Conservation (phyloP, 92 coral and sea anemone species). For the Palythoa grandis region DNA sequence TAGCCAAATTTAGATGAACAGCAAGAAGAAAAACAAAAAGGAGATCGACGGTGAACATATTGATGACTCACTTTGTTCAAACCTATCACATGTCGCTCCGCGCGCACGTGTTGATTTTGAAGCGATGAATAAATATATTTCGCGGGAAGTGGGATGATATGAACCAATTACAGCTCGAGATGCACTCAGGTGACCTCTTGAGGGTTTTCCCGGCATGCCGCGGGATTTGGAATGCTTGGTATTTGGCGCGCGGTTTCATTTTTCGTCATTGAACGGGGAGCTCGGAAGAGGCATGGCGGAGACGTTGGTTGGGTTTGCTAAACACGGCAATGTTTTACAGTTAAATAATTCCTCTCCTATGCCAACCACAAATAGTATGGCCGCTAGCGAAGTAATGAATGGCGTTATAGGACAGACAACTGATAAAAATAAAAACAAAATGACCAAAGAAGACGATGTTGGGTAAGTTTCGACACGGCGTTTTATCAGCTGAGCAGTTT, state of each 20-base stretch:
- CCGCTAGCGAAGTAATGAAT: constrained; percentile 72
- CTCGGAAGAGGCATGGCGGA: constrained; percentile 63
- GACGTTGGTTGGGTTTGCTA: constrained; percentile 31
- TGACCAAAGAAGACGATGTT: constrained; percentile 94
- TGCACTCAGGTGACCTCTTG: constrained; percentile 62
- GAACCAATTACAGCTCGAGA: constrained; percentile 62
- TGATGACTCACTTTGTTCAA: constrained; percentile 22
- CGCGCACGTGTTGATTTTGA: constrained; percentile 26
- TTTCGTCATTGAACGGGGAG: constrained; percentile 67
- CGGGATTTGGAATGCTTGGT: constrained; percentile 75
- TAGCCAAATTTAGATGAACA: constrained; percentile 83
- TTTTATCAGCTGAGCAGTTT: constrained; percentile 29
- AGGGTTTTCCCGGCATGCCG: constrained; percentile 96
- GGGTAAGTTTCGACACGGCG: constrained; percentile 68
- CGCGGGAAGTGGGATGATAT: constrained; percentile 29
- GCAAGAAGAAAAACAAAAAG: constrained; percentile 51
- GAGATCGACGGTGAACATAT: constrained; percentile 11
- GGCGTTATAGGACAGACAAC: constrained; percentile 70
- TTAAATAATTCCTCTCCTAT: constrained; percentile 51
- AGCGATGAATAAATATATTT: constrained; percentile 29
- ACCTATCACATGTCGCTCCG: constrained; percentile 12
- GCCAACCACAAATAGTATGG: constrained; percentile 64
- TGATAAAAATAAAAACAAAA: constrained; percentile 79
- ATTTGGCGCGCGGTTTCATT: constrained; percentile 83
- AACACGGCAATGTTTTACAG: constrained; percentile 71